Evolutionary conservation across 2,797 vertebrate species (phyloP).

Genomic region (Danio aesculapii): DNA sequence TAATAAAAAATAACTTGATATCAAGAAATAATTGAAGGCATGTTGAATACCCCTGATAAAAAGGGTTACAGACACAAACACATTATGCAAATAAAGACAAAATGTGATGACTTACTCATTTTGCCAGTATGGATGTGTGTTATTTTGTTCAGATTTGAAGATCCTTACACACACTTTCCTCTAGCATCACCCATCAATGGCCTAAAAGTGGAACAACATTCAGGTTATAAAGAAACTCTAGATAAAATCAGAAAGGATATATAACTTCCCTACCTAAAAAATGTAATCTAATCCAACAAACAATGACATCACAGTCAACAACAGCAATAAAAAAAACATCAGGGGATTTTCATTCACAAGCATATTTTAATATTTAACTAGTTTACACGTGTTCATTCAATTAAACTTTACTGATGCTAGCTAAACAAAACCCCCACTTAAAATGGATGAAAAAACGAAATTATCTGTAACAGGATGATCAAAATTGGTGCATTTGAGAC

Average conservation of each 20-base stretch:
- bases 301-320: neutral
- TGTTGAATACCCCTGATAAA: neutral
- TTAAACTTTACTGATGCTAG: neutral
- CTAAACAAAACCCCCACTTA: neutral
- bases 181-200: constrained; percentile 62
- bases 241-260: neutral
- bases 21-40: neutral
- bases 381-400: neutral
- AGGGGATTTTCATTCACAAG: neutral
- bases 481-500: neutral
- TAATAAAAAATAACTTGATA: neutral
- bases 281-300: constrained; percentile 9
- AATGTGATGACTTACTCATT: constrained; percentile 78
- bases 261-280: neutral
- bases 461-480: neutral
- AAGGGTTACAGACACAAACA: too few species aligned
- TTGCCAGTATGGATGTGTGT: constrained; percentile 62
- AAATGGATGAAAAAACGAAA: neutral
- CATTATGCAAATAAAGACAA: neutral
- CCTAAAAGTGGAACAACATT: constrained; percentile 62
- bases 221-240: neutral
- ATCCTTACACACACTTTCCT: constrained; percentile 67
- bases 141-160: constrained; percentile 52
- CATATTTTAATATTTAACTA: neutral
- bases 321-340: neutral